Conservation (phyloP, 2,113 vertebrate species). For the Oreocharis arfaki region DNA sequence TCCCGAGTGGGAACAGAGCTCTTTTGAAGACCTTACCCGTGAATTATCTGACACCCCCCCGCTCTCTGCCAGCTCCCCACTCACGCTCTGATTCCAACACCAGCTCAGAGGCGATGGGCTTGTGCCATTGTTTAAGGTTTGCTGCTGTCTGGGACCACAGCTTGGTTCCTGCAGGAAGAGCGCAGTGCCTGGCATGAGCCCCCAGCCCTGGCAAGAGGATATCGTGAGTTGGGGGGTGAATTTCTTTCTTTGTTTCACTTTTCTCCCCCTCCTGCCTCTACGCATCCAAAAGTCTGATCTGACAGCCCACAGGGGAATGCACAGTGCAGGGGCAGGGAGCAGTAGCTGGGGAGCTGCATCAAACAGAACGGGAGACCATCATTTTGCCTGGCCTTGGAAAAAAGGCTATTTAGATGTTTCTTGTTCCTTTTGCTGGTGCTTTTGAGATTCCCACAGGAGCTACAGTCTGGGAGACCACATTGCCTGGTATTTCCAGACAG, state of each 20-base stretch:
- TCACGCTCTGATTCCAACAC: neutral
- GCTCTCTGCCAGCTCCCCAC: neutral
- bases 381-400: neutral
- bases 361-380: neutral
- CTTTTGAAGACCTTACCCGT: constrained; percentile 48
- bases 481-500: neutral
- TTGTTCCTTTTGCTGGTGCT: neutral
- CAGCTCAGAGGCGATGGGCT: neutral
- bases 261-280: neutral
- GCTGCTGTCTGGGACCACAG: neutral
- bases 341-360: neutral
- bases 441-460: neutral
- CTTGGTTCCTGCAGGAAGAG: accelerated
- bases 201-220: accelerated
- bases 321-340: neutral
- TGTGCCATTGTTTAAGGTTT: neutral
- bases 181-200: neutral
- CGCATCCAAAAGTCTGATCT: neutral
- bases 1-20: constrained; percentile 45
- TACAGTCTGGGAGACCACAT: neutral
- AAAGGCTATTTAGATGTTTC: neutral
- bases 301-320: neutral
- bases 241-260: neutral
- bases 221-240: accelerated
- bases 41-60: neutral